Conservation (phyloP, 2,888 invertebrate species). For the Calliopum simillimum region DNA sequence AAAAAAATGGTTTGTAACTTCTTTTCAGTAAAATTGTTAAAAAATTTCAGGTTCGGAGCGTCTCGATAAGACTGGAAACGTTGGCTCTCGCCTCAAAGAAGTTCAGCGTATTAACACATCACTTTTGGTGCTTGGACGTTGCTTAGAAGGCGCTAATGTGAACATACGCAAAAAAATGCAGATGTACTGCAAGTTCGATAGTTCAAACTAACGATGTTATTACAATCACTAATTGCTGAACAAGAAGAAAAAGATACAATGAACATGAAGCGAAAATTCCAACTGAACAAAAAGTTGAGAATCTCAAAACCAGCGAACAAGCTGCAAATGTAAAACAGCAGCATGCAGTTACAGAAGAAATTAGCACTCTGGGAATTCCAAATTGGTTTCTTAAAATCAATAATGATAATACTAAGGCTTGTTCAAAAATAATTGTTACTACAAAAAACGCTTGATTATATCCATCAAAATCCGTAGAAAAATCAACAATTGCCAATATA, state of each 20-base stretch:
- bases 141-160: constrained; percentile 74
- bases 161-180: constrained; percentile 52
- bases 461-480: neutral
- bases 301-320: neutral
- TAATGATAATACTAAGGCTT: constrained; percentile 31
- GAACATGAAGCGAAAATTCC: constrained; percentile 1
- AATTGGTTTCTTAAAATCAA: constrained; percentile 27
- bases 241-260: constrained; percentile 61
- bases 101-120: constrained; percentile 91
- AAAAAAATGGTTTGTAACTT: constrained; percentile 3
- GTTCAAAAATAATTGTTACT: too few relatives aligned
- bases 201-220: constrained; percentile 87
- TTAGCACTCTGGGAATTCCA: neutral
- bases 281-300: neutral
- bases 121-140: constrained; percentile 85
- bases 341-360: too few relatives aligned
- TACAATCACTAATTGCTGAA: constrained; percentile 70
- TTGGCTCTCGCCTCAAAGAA: too few relatives aligned
- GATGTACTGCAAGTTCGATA: constrained; percentile 72
- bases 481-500: too few relatives aligned
- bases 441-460: too few relatives aligned
- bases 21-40: constrained; percentile 78
- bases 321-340: neutral
- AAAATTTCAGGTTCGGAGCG: constrained; percentile 94
- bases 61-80: constrained; percentile 78